These are phyloP conservation scores for Lasioglossum albipes DNA, from an alignment of 1,140 invertebrate species.

Conservation along the genomic window DNA sequence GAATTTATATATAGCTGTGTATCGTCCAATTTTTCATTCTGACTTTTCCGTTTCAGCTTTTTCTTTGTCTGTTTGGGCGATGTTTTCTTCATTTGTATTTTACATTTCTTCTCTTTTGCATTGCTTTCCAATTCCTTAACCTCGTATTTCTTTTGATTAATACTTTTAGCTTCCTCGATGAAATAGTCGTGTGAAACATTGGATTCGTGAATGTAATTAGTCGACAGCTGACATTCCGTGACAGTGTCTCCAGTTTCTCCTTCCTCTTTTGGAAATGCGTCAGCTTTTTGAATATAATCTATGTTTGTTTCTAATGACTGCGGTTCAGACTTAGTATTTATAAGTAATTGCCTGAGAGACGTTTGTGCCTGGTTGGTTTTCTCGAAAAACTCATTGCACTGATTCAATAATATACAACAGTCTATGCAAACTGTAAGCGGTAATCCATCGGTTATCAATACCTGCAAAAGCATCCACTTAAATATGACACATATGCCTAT, in stretches of 20 bases:
- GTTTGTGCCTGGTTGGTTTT: conserved; percentile 77
- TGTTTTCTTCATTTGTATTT: conserved; percentile 63
- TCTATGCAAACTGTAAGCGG: conserved; percentile 76
- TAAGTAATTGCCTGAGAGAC: conserved; percentile 69
- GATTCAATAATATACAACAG: conserved; percentile 75
- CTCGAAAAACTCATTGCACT: conserved; percentile 78
- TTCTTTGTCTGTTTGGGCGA: conserved; percentile 66
- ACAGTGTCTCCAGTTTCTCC: conserved; percentile 58
- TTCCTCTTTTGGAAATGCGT: conserved; percentile 59
- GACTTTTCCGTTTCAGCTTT: conserved; percentile 67
- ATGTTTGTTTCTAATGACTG: conserved; percentile 60
- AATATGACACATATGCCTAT: background rate
- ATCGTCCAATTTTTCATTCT: conserved; percentile 65
- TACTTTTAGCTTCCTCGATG: conserved; percentile 45
- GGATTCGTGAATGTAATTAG: conserved; percentile 63
- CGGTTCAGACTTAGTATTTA: conserved; percentile 64
- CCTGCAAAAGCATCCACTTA: conserved; percentile 57
- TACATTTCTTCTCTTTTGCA: conserved; percentile 66
- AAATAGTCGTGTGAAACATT: conserved; percentile 55
- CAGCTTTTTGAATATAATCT: conserved; percentile 64
- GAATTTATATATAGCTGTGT: conserved; percentile 55
- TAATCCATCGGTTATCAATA: conserved; percentile 72
- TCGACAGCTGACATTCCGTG: conserved; percentile 59
- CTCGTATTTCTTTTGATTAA: conserved; percentile 49
- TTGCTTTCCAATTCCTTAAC: conserved; percentile 37